These are phyloP conservation scores for Sepioteuthis lessoniana DNA, from an alignment of 2,888 invertebrate species.

Conservation along the genomic window DNA sequence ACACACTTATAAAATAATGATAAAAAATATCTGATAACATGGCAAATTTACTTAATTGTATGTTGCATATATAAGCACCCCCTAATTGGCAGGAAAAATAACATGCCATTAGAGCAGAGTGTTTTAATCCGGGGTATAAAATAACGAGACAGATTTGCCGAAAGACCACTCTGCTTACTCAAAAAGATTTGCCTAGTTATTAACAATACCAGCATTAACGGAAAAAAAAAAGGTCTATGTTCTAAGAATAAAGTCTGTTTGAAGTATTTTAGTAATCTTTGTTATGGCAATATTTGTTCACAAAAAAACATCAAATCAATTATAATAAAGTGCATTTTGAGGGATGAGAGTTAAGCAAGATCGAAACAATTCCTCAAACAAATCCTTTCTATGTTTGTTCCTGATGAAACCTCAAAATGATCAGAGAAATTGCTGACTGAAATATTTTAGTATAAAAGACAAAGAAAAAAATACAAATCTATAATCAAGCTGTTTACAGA, in stretches of 20 bases:
- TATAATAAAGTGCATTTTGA: not conserved
- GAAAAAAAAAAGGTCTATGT: not conserved
- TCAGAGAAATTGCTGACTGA: not conserved
- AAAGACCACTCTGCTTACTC: not conserved
- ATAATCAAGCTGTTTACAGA: too few relatives aligned
- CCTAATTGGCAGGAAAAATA: slow-evolving; percentile 33
- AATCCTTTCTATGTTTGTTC: not conserved
- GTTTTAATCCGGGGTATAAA: not conserved
- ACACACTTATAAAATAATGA: slow-evolving; percentile 8
- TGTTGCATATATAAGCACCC: slow-evolving; percentile 4
- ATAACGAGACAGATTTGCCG: not conserved
- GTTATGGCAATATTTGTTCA: not conserved
- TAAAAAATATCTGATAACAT: slow-evolving; percentile 16
- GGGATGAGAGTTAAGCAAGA: too few relatives aligned
- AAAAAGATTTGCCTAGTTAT: not conserved
- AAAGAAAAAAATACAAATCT: too few relatives aligned
- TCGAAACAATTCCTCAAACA: too few relatives aligned
- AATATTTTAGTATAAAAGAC: not conserved
- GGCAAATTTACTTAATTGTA: slow-evolving; percentile 10
- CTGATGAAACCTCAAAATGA: not conserved
- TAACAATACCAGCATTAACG: not conserved
- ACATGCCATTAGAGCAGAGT: not conserved
- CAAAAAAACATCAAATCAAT: not conserved
- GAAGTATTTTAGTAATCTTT: slow-evolving; percentile 33
- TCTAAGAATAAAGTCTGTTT: not conserved